Evolutionary conservation across 2,113 vertebrate species (phyloP), one percentile per base, ranked within the genome.

Genomic region (Athene noctua): DNA sequence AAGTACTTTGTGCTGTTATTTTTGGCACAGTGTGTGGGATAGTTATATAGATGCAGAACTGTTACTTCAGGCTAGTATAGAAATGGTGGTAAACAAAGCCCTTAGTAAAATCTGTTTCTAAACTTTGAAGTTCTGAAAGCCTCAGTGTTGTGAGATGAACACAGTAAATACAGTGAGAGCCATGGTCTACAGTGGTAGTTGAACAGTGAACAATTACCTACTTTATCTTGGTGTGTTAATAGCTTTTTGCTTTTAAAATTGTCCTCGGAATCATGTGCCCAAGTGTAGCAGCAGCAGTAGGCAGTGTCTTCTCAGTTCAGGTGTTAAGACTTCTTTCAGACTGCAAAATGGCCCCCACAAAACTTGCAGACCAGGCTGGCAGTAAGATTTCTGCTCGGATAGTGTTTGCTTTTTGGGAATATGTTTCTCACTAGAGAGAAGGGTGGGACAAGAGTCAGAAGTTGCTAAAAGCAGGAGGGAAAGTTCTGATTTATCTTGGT

Each of bases 351-450:
- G 2, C 5, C 12, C 46, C 16, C 36, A 9, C 22, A 36, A 19
- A 52, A 47, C 9, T 15, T 20, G 3, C n/a, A 51, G 49, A 15
- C 23, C 61, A 44, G 51, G 13, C 59, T 70, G 65, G 6, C 22
- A 68, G 2, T 26, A 18, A 34, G 29, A 79, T 13, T 32, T 12
- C 32, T 77, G 6, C 30, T 44, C 2, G 0, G 44, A 10, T 67
- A 47, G 2, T 17, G 7, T 5, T 73, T 59, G 8, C 27, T 91
- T 23, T 61, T 65, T 20, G 36, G 32, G 47, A 79, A 59, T 22
- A 1, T 25, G 6, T 58, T 96, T 96, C 77, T 83, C 95, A 52
- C 96, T 95, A 97, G 95, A 86, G 96, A 96, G 94, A 86, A 55
- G 61, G 90, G 14, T 93, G 71, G 62, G 52, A 40, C 58, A 83